Evolutionary conservation across 2,797 vertebrate species (phyloP), one percentile per base, ranked within the genome.

Genomic region (Ibycter americanus): DNA sequence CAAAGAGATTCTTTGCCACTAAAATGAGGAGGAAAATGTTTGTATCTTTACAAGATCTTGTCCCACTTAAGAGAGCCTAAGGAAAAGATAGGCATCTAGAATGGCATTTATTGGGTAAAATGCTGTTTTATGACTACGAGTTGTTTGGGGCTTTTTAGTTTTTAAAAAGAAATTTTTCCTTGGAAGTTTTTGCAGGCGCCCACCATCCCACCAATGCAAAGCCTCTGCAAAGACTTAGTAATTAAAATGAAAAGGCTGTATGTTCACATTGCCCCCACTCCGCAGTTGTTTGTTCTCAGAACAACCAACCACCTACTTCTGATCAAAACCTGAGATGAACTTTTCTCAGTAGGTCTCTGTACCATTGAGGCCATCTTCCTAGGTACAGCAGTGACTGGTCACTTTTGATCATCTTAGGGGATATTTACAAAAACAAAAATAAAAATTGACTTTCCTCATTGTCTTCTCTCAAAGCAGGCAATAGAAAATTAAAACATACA

Each of bases 41-140:
- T 89, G 23, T 96, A 89, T 97, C 93, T 98, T 97, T 95, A 95
- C 73, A 94, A 87, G 87, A 95, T 97, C 92, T 95, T 83, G 38
- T 87, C 56, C 73, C 26, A 19, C n/a, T 87, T 90, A 87, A 81
- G 89, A 92, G 46, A 93, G 6, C n/a, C 38, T 83, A 49, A 93
- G 96, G 74, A 94, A 97, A 89, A 93, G 85, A 86, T 59, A 94
- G 74, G 46, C 46, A 77, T 94, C 93, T 84, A 52, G 44, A 81
- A 82, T 20, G 9, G 47, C 59, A 94, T 16, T 82, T 81, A 81
- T 15, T 83, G 42, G 51, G 59, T 90, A 92, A 91, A 92, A 84
- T 85, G 47, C 32, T 94, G 95, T 1, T 92, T 96, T 95, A 93
- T 89, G 80, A 76, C 76, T 93, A 44, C 6, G 55, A 46, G 38